A percentile compares a stretch with the other conserved stretches of the same genome.
These are phyloP conservation scores for Ypsolopha sequella DNA, from an alignment of 2,888 invertebrate genomes.

Conservation along the genomic window DNA sequence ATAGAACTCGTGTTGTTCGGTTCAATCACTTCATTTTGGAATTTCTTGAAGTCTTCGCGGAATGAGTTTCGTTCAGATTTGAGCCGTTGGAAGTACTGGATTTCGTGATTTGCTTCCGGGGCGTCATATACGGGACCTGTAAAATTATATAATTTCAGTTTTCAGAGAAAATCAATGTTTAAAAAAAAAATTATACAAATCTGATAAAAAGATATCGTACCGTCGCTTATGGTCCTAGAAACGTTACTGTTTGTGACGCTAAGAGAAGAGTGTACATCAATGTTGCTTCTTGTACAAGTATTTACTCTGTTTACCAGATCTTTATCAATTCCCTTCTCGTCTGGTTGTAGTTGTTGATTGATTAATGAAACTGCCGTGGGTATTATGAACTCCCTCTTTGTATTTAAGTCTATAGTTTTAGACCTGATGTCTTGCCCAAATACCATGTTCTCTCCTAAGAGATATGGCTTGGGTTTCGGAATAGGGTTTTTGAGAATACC, in stretches of 20 bases:
- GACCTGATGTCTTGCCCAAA: conserved; percentile 30
- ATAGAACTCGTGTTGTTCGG: conserved; percentile 12
- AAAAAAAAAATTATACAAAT: conserved; percentile 4
- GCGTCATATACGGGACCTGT: not conserved
- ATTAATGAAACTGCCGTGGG: conserved; percentile 46
- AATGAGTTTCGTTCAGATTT: conserved; percentile 1
- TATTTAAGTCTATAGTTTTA: conserved; percentile 18
- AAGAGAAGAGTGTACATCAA: not conserved
- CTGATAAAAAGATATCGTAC: conserved; percentile 22
- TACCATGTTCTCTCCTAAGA: conserved; percentile 76
- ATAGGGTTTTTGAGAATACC: conserved; percentile 83
- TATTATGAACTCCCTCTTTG: conserved; percentile 19
- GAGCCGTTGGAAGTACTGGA: not conserved
- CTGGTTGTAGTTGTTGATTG: conserved; percentile 40
- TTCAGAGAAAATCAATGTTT: not conserved
- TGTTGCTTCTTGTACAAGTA: not conserved
- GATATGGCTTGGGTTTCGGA: conserved; percentile 80
- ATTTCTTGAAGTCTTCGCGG: not conserved
- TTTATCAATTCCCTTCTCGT: not conserved
- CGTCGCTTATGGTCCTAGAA: conserved; percentile 37
- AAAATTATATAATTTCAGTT: not conserved
- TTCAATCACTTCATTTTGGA: conserved; percentile 11
- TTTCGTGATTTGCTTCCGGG: not conserved
- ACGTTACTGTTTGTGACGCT: conserved; percentile 12
- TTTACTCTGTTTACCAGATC: not conserved